phyloP scores from a whole-genome alignment of 2,797 vertebrate genomes.

The Periparus ater region DNA sequence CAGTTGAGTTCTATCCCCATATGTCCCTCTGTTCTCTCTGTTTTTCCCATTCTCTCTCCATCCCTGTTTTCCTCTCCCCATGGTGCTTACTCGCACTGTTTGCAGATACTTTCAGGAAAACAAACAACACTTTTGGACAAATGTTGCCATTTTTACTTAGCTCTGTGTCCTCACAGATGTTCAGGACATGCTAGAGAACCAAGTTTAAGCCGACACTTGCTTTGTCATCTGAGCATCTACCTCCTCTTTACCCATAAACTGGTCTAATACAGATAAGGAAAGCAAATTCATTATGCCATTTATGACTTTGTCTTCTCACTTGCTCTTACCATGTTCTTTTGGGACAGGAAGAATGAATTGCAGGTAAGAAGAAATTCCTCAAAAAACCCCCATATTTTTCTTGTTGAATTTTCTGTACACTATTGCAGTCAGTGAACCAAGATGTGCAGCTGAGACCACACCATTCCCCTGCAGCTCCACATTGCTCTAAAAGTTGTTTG shows the following conservation, averaged over 20 bases:
- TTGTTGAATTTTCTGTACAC: background rate
- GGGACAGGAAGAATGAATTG: background rate
- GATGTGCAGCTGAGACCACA: background rate
- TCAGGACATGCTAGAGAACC: background rate
- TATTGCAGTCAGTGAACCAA: background rate
- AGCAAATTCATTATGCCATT: background rate
- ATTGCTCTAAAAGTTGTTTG: background rate
- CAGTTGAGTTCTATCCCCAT: accelerated
- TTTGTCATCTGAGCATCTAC: background rate
- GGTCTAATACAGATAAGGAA: background rate
- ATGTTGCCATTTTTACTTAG: background rate
- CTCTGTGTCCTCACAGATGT: background rate
- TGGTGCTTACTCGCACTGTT: background rate
- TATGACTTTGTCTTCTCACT: background rate
- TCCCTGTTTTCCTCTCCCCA: background rate
- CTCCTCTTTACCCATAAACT: background rate
- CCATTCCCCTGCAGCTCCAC: background rate
- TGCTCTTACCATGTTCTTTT: background rate
- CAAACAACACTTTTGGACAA: background rate
- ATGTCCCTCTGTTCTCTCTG: background rate
- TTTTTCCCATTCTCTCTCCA: background rate
- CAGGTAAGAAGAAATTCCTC: background rate
- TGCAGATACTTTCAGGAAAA: background rate
- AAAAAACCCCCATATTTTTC: background rate
- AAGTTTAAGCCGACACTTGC: background rate